Evolutionary conservation across 2,888 invertebrate genomes (phyloP).

Genomic region (Ophion slaviceki): DNA sequence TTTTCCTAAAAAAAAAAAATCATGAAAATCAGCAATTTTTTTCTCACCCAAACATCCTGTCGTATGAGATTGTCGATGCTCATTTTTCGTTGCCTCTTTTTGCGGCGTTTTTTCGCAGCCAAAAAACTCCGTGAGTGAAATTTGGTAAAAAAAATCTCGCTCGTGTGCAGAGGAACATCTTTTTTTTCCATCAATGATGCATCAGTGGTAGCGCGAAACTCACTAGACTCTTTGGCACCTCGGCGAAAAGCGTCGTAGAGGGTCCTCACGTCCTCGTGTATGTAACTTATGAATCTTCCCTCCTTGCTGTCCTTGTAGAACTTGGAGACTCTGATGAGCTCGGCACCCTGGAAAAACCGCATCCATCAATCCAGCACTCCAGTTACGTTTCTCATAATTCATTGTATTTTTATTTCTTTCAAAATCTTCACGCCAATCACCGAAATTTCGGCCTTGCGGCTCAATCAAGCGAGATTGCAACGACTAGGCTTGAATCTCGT

Average conservation of each 20-base stretch:
- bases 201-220: conserved; percentile 80
- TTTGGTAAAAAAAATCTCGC: too few species aligned
- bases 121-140: too few species aligned
- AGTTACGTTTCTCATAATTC: not conserved
- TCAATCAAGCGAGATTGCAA: not conserved
- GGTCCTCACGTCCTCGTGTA: conserved; percentile 94
- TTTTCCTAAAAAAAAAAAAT: too few species aligned
- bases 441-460: not conserved
- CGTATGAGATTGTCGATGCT: too few species aligned
- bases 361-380: conserved; percentile 29
- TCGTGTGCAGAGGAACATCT: too few species aligned
- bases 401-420: not conserved
- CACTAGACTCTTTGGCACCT: conserved; percentile 96
- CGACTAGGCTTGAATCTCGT: not conserved
- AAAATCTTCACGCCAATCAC: not conserved
- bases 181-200: too few species aligned
- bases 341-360: conserved; percentile 90
- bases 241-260: conserved; percentile 95
- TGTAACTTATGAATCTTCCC: conserved; percentile 92
- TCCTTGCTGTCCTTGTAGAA: conserved; percentile 96
- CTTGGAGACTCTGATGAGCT: conserved; percentile 94
- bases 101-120: too few species aligned
- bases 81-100: too few species aligned
- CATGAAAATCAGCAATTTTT: too few species aligned
- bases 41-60: too few species aligned